These are phyloP conservation scores for Sycophaga agraensis DNA, from an alignment of 1,140 invertebrate species.

Conservation along the genomic window DNA sequence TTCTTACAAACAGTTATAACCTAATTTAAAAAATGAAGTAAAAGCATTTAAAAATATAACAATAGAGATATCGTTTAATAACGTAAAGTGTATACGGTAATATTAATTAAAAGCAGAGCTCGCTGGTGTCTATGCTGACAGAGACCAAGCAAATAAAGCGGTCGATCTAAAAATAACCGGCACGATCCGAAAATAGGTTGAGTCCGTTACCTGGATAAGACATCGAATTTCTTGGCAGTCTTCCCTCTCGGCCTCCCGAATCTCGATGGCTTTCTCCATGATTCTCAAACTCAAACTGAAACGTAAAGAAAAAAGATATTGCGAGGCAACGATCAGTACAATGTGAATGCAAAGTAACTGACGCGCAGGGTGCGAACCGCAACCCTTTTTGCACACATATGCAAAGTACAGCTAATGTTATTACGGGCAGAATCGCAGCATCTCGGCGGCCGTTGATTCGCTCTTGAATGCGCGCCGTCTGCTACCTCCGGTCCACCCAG, in stretches of 20 bases:
- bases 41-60: neutral
- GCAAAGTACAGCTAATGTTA: neutral
- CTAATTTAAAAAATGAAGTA: neutral
- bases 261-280: conserved; percentile 32
- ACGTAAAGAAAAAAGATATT: neutral
- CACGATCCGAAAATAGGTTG: too few species aligned
- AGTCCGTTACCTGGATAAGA: conserved; percentile 61
- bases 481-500: too few species aligned
- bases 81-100: too few species aligned
- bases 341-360: neutral
- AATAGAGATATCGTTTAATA: neutral
- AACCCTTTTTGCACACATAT: neutral
- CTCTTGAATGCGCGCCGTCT: too few species aligned
- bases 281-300: conserved; percentile 20
- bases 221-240: conserved; percentile 54
- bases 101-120: too few species aligned
- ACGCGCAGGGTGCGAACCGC: neutral
- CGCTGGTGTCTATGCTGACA: too few species aligned
- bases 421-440: conserved; percentile 28
- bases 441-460: neutral
- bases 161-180: conserved; percentile 1
- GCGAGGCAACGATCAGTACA: neutral
- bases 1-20: too few species aligned
- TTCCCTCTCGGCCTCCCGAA: conserved; percentile 51
- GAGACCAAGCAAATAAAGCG: too few species aligned